Percentiles rank a stretch among this genome's conserved stretches.
Evolutionary conservation across 2,797 vertebrate species (phyloP).

Genomic region (Sebastes reedi): DNA sequence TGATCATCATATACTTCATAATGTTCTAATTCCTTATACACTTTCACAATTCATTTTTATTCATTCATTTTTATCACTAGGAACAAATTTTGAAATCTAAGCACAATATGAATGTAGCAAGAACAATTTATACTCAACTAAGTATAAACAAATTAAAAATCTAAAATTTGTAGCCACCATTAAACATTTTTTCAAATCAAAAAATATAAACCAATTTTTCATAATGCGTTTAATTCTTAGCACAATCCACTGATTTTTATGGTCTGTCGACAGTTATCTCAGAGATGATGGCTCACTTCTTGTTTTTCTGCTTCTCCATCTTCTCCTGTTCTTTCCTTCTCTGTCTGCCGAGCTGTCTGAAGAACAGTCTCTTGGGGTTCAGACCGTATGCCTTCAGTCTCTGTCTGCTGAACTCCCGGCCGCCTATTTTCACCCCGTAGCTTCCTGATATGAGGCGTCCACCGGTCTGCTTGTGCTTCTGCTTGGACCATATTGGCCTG

Average conservation of each 20-base stretch:
- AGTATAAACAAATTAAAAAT: background rate
- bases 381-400: constrained; percentile 90
- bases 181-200: background rate
- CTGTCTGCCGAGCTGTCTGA: constrained; percentile 84
- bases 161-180: background rate
- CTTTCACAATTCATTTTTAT: too few relatives aligned
- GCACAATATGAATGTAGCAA: background rate
- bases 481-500: constrained; percentile 55
- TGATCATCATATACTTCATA: too few relatives aligned
- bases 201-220: background rate
- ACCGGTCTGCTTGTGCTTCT: constrained; percentile 59
- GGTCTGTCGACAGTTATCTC: background rate
- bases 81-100: background rate
- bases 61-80: too few relatives aligned
- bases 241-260: too few relatives aligned
- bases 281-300: constrained; percentile 10
- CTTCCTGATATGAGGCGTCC: constrained; percentile 57
- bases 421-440: constrained; percentile 80
- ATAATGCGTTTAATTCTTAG: background rate
- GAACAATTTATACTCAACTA: background rate
- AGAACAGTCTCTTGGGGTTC: constrained; percentile 89
- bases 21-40: too few relatives aligned
- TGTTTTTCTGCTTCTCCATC: constrained; percentile 62
- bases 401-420: constrained; percentile 85
- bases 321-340: constrained; percentile 74